phyloP scores from a whole-genome alignment of 2,797 vertebrate genomes.

The Gadopsis marmoratus region DNA sequence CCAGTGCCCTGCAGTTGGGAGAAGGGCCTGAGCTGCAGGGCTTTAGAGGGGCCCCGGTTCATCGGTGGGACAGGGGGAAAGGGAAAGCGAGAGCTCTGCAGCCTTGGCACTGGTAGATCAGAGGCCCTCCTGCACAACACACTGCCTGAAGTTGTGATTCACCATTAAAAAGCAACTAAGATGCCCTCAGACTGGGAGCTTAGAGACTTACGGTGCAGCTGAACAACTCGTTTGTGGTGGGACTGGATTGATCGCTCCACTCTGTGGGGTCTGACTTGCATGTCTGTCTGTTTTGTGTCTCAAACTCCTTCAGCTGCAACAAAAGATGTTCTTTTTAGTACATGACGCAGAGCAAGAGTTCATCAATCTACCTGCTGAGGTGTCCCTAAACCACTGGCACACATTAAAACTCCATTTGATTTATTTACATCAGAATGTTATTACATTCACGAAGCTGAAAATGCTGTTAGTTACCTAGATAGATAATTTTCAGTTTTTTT shows the following conservation, averaged over 20 bases:
- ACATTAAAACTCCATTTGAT: not conserved
- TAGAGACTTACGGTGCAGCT: slow-evolving; percentile 90
- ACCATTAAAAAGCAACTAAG: slow-evolving; percentile 46
- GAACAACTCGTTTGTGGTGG: slow-evolving; percentile 84
- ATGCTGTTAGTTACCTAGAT: not conserved
- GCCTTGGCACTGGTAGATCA: slow-evolving; percentile 55
- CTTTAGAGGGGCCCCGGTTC: slow-evolving; percentile 79
- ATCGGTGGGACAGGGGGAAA: slow-evolving; percentile 64
- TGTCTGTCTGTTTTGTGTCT: slow-evolving; percentile 88
- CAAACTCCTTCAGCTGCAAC: slow-evolving; percentile 93
- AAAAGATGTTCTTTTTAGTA: slow-evolving; percentile 20
- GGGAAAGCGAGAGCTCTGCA: slow-evolving; percentile 60
- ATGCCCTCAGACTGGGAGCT: slow-evolving; percentile 11
- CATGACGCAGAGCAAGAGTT: not conserved
- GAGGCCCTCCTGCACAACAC: slow-evolving; percentile 31
- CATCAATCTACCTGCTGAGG: not conserved
- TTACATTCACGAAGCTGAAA: not conserved
- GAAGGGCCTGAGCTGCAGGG: slow-evolving; percentile 72
- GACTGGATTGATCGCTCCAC: slow-evolving; percentile 85
- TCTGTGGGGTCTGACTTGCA: slow-evolving; percentile 82
- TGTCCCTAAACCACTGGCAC: too few species aligned
- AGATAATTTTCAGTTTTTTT: not conserved
- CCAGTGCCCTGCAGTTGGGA: slow-evolving; percentile 69
- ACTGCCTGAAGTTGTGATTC: slow-evolving; percentile 48
- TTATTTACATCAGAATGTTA: not conserved